phyloP scores from a whole-genome alignment of 2,113 vertebrate genomes.

The Sander lucioperca region DNA sequence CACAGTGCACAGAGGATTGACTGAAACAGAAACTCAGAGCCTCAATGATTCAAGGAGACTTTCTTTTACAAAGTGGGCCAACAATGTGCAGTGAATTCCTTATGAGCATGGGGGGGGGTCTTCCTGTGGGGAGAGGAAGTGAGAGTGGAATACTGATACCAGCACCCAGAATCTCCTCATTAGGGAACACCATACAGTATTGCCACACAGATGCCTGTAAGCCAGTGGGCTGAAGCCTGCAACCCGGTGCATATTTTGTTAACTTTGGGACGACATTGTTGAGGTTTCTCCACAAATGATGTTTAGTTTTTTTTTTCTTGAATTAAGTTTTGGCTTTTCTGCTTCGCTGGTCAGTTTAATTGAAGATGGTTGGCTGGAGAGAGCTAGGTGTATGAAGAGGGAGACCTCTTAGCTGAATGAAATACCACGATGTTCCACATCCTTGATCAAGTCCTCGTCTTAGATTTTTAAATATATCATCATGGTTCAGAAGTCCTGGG shows the following conservation, averaged over 20 bases:
- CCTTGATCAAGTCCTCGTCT: slow-evolving; percentile 10
- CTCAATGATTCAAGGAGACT: slow-evolving; percentile 77
- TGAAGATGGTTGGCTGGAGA: slow-evolving; percentile 5
- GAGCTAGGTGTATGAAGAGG: neutral
- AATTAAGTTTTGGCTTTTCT: slow-evolving; percentile 3
- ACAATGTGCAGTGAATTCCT: slow-evolving; percentile 74
- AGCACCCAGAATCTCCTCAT: slow-evolving; percentile 75
- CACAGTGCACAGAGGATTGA: slow-evolving; percentile 69
- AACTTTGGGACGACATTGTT: slow-evolving; percentile 33
- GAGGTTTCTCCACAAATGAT: slow-evolving; percentile 34
- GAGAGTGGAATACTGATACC: slow-evolving; percentile 75
- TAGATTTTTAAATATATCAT: neutral
- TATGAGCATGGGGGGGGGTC: slow-evolving; percentile 55
- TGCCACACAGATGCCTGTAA: slow-evolving; percentile 67
- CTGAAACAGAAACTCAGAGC: slow-evolving; percentile 74
- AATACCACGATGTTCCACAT: slow-evolving; percentile 1
- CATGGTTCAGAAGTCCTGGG: neutral
- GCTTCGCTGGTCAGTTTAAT: slow-evolving; percentile 43
- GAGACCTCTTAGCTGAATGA: neutral
- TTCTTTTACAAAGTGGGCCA: slow-evolving; percentile 80
- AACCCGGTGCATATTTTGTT: slow-evolving; percentile 50
- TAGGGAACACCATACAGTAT: slow-evolving; percentile 78
- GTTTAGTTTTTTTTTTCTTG: neutral
- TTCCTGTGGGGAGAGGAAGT: slow-evolving; percentile 76
- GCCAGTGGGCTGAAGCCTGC: slow-evolving; percentile 71